These are phyloP conservation scores for Puntigrus tetrazona DNA, from an alignment of 2,113 vertebrate genomes.

Conservation along the genomic window DNA sequence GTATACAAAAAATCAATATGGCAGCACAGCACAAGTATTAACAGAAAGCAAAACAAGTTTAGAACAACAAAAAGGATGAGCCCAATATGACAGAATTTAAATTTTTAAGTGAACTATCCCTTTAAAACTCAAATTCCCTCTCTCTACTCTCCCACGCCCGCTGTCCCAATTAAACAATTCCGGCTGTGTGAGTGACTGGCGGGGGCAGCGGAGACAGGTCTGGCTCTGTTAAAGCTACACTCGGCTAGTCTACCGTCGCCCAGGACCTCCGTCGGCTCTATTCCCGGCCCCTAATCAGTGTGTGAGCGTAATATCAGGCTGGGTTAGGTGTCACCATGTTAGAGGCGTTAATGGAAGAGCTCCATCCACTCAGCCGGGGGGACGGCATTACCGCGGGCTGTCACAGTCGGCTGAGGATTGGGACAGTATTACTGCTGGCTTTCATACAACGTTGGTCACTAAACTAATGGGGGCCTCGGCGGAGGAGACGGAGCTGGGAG, in stretches of 20 bases:
- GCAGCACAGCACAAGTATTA: not conserved
- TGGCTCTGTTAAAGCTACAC: constrained; percentile 25
- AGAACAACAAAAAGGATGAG: not conserved
- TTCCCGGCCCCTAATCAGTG: constrained; percentile 89
- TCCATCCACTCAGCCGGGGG: constrained; percentile 68
- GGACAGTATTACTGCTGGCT: constrained; percentile 57
- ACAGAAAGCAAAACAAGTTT: not conserved
- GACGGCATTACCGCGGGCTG: constrained; percentile 51
- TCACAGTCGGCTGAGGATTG: constrained; percentile 70
- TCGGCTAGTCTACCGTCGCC: constrained; percentile 43
- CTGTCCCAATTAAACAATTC: constrained; percentile 51
- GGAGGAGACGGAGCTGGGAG: constrained; percentile 60
- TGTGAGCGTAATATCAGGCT: constrained; percentile 88
- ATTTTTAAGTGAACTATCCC: constrained; percentile 9
- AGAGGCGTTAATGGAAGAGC: constrained; percentile 91
- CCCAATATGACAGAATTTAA: not conserved
- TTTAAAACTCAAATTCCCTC: constrained; percentile 21
- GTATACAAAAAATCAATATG: not conserved
- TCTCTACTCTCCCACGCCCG: constrained; percentile 30
- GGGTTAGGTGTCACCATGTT: constrained; percentile 90
- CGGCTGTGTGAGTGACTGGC: constrained; percentile 41
- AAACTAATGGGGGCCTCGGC: constrained; percentile 76
- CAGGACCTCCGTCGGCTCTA: constrained; percentile 77
- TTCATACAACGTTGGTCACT: constrained; percentile 79
- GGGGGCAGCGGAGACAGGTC: constrained; percentile 18